phyloP scores from a whole-genome alignment of 2,888 invertebrate genomes.

The Drosophila paramelanica region DNA sequence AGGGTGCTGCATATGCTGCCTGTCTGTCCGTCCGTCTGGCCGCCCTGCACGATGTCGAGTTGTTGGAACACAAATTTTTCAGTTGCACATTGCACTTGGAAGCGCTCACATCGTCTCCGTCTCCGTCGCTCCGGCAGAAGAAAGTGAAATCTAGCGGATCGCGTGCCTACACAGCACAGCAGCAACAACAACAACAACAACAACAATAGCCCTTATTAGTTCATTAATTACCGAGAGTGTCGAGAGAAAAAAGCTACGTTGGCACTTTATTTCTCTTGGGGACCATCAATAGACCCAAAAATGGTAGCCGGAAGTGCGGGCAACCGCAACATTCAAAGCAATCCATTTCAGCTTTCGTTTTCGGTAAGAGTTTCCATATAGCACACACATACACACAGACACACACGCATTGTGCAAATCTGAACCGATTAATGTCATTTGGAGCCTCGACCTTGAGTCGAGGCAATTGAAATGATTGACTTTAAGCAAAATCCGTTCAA shows the following conservation, averaged over 20 bases:
- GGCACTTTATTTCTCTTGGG: constrained; percentile 11
- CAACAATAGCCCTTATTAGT: constrained; percentile 65
- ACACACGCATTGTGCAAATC: too few species aligned
- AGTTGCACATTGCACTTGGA: constrained; percentile 75
- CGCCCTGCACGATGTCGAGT: constrained; percentile 27
- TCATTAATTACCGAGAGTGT: constrained; percentile 34
- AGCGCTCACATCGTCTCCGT: constrained; percentile 53
- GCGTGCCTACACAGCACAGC: constrained; percentile 51
- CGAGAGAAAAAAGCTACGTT: constrained; percentile 15
- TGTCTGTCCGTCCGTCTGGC: constrained; percentile 11
- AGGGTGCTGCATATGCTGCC: constrained; percentile 39
- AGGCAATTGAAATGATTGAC: constrained; percentile 77
- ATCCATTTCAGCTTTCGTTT: constrained; percentile 75
- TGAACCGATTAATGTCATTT: constrained; percentile 32
- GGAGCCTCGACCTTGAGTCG: constrained; percentile 46
- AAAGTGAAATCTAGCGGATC: constrained; percentile 71
- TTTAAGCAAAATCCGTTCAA: constrained; percentile 83
- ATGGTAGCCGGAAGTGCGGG: constrained; percentile 77
- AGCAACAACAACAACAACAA: constrained; percentile 6
- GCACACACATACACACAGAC: too few species aligned
- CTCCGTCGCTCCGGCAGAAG: constrained; percentile 17
- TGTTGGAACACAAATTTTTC: constrained; percentile 34
- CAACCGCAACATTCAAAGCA: constrained; percentile 55
- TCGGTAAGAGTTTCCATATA: constrained; percentile 66
- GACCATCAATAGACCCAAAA: constrained; percentile 10